A percentile compares a stretch with the other conserved stretches of the same genome.
phyloP scores from a whole-genome alignment of 2,888 invertebrate species.

The Rhamnusium bicolor region DNA sequence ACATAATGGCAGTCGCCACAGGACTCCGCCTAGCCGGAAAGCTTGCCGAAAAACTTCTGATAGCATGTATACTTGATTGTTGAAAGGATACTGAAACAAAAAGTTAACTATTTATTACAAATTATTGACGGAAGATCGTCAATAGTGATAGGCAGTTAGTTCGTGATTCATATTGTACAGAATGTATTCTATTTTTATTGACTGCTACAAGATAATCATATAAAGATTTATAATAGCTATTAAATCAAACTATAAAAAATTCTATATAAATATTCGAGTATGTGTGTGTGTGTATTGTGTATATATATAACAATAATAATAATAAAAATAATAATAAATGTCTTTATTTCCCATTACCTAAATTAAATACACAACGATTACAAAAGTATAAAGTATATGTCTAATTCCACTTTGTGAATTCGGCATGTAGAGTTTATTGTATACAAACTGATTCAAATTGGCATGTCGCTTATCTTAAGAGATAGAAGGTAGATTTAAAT shows the following conservation, averaged over 20 bases:
- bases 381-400: too few relatives aligned
- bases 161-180: constrained; percentile 33
- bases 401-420: too few relatives aligned
- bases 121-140: neutral
- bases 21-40: constrained; percentile 68
- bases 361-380: too few relatives aligned
- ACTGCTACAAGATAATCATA: neutral
- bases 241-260: neutral
- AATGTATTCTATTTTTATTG: constrained; percentile 40
- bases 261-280: neutral
- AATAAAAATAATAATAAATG: too few relatives aligned
- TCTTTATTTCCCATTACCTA: too few relatives aligned
- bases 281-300: too few relatives aligned
- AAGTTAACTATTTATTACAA: constrained; percentile 17
- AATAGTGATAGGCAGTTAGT: constrained; percentile 7
- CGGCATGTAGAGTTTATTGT: too few relatives aligned
- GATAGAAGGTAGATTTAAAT: too few relatives aligned
- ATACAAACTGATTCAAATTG: too few relatives aligned
- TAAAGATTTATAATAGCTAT: constrained; percentile 9
- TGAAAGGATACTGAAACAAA: constrained; percentile 69
- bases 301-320: neutral
- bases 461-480: too few relatives aligned
- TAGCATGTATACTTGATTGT: constrained; percentile 69
- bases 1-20: constrained; percentile 61
- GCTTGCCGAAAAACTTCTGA: constrained; percentile 70